phyloP scores from a whole-genome alignment of 1,140 invertebrate species.

The Pararge aegeria region DNA sequence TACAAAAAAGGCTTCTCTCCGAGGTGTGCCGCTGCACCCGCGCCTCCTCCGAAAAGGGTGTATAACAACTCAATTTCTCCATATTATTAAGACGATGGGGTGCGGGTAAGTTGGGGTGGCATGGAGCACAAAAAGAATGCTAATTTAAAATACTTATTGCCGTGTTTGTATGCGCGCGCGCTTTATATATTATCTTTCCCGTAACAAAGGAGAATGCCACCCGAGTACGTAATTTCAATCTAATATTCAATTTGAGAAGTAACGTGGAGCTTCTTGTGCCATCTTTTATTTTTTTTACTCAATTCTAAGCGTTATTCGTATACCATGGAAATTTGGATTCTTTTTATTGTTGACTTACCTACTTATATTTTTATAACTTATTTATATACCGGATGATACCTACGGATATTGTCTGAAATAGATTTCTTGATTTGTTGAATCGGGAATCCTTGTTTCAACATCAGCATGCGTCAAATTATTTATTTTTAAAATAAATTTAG shows the following conservation, averaged over 20 bases:
- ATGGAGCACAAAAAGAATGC: slow-evolving; percentile 74
- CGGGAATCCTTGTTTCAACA: too few relatives aligned
- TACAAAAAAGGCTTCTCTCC: slow-evolving; percentile 69
- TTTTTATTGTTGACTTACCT: background rate
- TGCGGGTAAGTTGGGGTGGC: slow-evolving; percentile 58
- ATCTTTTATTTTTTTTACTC: slow-evolving; percentile 66
- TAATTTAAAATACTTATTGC: slow-evolving; percentile 78
- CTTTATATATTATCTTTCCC: slow-evolving; percentile 65
- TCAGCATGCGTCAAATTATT: too few relatives aligned
- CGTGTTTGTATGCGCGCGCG: slow-evolving; percentile 68
- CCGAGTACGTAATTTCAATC: slow-evolving; percentile 75
- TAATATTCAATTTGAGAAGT: slow-evolving; percentile 75
- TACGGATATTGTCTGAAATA: too few relatives aligned
- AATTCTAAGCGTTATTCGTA: slow-evolving; percentile 32
- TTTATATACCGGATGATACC: too few relatives aligned
- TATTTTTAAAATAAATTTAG: too few relatives aligned
- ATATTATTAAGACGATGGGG: slow-evolving; percentile 74
- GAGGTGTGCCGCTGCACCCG: slow-evolving; percentile 70
- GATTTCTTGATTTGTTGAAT: background rate
- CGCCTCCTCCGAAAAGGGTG: slow-evolving; percentile 70
- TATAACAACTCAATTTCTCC: slow-evolving; percentile 77
- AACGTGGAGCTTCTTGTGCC: slow-evolving; percentile 48
- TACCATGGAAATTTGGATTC: background rate
- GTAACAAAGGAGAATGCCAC: slow-evolving; percentile 69
- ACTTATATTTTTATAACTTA: background rate